A percentile compares a stretch with the other conserved stretches of the same genome.
Evolutionary conservation across 2,888 invertebrate species (phyloP).

Genomic region (Leptinotarsa juncta): DNA sequence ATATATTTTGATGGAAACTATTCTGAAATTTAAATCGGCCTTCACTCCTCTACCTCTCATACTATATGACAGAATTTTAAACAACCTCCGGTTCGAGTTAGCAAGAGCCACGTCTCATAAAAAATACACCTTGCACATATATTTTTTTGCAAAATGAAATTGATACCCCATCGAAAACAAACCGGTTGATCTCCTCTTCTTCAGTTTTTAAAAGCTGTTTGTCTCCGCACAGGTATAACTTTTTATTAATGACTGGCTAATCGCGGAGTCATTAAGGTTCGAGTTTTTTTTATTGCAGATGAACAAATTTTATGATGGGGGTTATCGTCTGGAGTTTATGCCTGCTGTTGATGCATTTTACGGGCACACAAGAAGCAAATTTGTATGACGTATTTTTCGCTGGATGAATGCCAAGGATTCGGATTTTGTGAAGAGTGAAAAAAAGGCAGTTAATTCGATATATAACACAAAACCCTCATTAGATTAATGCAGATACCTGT

Average conservation of each 20-base stretch:
- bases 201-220: constrained; percentile 2
- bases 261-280: constrained; percentile 1
- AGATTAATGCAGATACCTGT: too few species aligned
- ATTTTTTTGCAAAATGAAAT: background rate
- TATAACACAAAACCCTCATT: too few species aligned
- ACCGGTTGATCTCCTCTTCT: background rate
- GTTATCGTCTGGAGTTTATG: constrained; percentile 10
- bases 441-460: too few species aligned
- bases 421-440: background rate
- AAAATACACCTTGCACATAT: background rate
- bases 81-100: background rate
- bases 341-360: background rate
- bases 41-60: too few species aligned
- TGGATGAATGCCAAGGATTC: background rate
- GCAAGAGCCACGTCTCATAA: background rate
- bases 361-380: background rate
- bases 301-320: background rate
- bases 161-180: background rate
- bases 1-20: too few species aligned
- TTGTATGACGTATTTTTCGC: background rate
- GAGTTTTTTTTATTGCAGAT: background rate
- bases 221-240: constrained; percentile 3
- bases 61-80: background rate
- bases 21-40: too few species aligned
- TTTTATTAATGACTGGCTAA: constrained; percentile 4